Base-by-base conservation (phyloP, 2,888 invertebrate genomes). In the Zootermopsis nevadensis region DNA sequence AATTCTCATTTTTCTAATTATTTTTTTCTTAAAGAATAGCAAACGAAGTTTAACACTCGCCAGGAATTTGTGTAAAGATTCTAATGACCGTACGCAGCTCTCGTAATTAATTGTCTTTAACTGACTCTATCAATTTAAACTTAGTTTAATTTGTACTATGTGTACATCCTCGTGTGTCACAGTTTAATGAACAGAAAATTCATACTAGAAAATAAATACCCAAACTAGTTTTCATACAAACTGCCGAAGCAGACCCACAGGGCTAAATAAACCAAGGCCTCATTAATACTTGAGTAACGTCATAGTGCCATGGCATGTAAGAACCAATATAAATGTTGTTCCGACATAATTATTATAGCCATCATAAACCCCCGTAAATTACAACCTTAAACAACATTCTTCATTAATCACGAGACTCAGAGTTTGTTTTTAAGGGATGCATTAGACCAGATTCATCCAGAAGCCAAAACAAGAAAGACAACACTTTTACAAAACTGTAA, bases 401-500 rank as follows among this genome's bases (percentile, higher is more conserved):
- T 60, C 60, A 60, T 60, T 60, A 60, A 60, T 60, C 60, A 60
- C n/a, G 60, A 12, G 3, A 8, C n/a, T 12, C 12, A 27, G 6
- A 60, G 60, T 60, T 60, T 60, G 60, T 60, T 60, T 60, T 60
- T 60, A 60, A 60, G 60, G 15, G n/a, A 4, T 27, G 60, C 60
- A 60, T 60, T 60, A 60, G 60, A 3, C n/a, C n/a, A 60, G 27
- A 60, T 60, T n/a, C n/a, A 60, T n/a, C 60, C 60, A 60, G 8
- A n/a, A 60, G 60, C 60, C 12, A n/a, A n/a, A 27, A 27, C n/a
- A 60, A 60, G 60, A 60, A 60, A 60, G 60, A 60, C 60, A 60
- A 60, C 60, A 60, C n/a, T 53, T 60, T 60, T 60, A 60, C 27
- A 60, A 60, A 60, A 60, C n/a, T n/a, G 12, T n/a, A 60, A 60